Percentiles rank a stretch among this genome's conserved stretches.
Conservation (phyloP, 1,140 invertebrate species). For the Drosophila ogumai region DNA sequence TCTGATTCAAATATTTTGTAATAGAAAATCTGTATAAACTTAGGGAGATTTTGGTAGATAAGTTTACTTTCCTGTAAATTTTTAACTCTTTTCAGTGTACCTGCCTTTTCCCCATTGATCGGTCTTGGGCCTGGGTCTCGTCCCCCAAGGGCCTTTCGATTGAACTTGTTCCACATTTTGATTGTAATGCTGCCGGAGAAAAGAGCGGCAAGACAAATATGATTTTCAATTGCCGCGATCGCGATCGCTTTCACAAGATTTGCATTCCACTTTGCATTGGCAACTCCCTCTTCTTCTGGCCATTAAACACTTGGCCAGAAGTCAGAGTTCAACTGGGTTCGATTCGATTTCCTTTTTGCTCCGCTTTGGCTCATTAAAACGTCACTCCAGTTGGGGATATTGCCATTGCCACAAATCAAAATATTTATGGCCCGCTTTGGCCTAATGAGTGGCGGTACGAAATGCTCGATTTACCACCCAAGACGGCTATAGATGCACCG, state of each 20-base stretch:
- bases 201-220: conserved; percentile 68
- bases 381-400: conserved; percentile 40
- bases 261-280: conserved; percentile 60
- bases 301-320: conserved; percentile 68
- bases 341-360: conserved; percentile 25
- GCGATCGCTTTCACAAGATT: conserved; percentile 76
- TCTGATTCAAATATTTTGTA: neutral
- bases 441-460: conserved; percentile 62
- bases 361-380: conserved; percentile 64
- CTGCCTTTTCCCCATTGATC: conserved; percentile 11
- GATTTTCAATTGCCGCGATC: conserved; percentile 71
- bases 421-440: conserved; percentile 61
- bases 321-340: conserved; percentile 74
- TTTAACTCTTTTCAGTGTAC: neutral
- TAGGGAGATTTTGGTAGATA: too few relatives aligned
- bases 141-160: conserved; percentile 70
- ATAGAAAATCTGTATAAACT: too few relatives aligned
- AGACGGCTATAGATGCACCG: conserved; percentile 66
- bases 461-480: conserved; percentile 79
- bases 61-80: neutral
- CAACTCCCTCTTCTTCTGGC: conserved; percentile 14
- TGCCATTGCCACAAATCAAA: conserved; percentile 71
- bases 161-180: conserved; percentile 84
- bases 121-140: conserved; percentile 29
- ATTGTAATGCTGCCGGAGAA: conserved; percentile 69